Conservation (phyloP, 2,888 invertebrate species). For the Eustalomyia histrio region DNA sequence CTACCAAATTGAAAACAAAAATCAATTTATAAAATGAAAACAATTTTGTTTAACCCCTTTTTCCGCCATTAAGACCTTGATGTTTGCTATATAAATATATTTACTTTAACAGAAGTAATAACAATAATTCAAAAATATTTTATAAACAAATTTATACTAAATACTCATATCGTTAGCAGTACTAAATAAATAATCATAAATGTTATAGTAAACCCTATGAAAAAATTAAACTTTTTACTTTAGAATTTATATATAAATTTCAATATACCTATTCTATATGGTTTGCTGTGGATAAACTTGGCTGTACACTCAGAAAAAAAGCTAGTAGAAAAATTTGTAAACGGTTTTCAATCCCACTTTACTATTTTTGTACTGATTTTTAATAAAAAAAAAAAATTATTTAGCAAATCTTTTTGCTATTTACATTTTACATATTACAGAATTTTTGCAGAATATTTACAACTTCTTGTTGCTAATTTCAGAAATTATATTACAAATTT, state of each 20-base stretch:
- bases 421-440: no score
- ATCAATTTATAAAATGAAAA: neutral
- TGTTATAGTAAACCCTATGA: neutral
- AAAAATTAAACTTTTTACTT: neutral
- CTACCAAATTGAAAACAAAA: neutral
- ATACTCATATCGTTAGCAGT: conserved; percentile 24
- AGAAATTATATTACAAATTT: no score
- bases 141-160: conserved; percentile 27
- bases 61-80: neutral
- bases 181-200: conserved; percentile 32
- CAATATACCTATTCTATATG: neutral
- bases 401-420: no score
- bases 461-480: no score
- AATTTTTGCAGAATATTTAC: no score
- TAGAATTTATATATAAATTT: neutral
- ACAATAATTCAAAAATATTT: conserved; percentile 17
- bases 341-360: no score
- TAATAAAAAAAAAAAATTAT: no score
- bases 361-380: no score
- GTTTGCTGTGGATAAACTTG: neutral
- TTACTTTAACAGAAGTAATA: neutral
- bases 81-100: neutral
- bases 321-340: no score
- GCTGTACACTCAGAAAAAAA: neutral
- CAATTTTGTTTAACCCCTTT: neutral